Evolutionary conservation across 2,888 invertebrate genomes (phyloP).

Genomic region (Dioctria linearis): DNA sequence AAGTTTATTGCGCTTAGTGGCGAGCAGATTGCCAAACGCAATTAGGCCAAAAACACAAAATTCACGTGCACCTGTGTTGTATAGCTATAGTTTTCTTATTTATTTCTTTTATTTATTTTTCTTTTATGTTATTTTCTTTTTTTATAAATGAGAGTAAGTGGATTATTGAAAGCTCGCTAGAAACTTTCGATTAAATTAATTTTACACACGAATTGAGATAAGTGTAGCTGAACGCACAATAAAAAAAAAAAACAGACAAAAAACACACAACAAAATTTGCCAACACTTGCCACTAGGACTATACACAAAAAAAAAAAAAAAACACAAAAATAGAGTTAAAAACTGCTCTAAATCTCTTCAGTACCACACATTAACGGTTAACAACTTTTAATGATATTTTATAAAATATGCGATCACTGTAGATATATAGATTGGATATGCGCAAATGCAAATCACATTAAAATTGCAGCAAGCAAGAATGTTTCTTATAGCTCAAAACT

Average conservation of each 20-base stretch:
- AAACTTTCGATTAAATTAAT: constrained; percentile 7
- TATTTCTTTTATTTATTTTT: no score
- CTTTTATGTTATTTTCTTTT: not conserved
- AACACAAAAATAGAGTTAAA: not conserved
- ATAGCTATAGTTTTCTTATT: no score
- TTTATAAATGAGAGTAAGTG: not conserved
- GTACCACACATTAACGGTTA: not conserved
- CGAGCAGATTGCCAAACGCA: not conserved
- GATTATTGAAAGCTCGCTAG: not conserved
- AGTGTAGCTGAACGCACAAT: not conserved
- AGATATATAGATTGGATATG: no score
- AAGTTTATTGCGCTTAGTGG: not conserved
- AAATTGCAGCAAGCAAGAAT: not conserved
- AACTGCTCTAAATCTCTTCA: not conserved
- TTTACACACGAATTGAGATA: not conserved
- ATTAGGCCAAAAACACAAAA: not conserved
- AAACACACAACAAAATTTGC: not conserved
- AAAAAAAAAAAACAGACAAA: not conserved
- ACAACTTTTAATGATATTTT: not conserved
- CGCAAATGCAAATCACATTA: not conserved
- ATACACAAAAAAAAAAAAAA: not conserved
- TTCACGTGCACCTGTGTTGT: not conserved
- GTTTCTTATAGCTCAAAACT: not conserved
- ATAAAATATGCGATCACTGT: no score
- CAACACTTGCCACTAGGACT: no score